Base-by-base conservation (phyloP, 2,113 vertebrate species). In the Anhinga rufa region DNA sequence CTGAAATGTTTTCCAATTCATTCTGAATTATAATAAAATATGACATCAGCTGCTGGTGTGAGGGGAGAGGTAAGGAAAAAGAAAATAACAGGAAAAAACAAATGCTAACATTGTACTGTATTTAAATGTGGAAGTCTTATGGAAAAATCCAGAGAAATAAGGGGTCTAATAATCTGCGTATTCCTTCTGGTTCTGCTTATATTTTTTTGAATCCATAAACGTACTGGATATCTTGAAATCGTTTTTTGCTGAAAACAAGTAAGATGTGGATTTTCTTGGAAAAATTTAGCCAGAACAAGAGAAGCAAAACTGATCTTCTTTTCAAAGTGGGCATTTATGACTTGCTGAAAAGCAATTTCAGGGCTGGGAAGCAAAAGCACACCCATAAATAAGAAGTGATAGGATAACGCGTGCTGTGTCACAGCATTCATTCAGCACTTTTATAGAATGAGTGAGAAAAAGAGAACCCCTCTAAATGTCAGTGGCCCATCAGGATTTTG, bases 311-410 rank as follows among this genome's bases (percentile, higher is more conserved):
- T 38, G 68, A 75, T 91, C 36, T 57, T 55, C 51, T 58, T 75
- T 83, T 77, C 38, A 22, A 74, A 92, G 58, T 31, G 32, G 79
- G 32, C 9, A 4, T 68, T 90, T 93, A 76, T 75, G 80, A 70
- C 38, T 89, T 82, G 57, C 69, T 75, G 94, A 95, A 96, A 93
- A 87, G 51, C 55, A 92, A 52, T 92, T 88, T 60, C 44, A 68
- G 72, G 65, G 25, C 32, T 78, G 44, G 76, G 60, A 86, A 65
- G 38, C 14, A 66, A 42, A 92, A 88, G 32, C 4, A 2, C n/a
- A 52, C 46, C 58, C 60, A 48, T 61, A 81, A 83, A 89, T 78
- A 57, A 84, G 88, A 42, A 81, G 69, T 18, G 34, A 61, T 82
- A 58, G 84, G 66, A 29, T 90, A 87, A 85, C 3, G 8, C 12